Evolutionary conservation across 2,113 vertebrate genomes (phyloP), one percentile per base, ranked within the genome.

Genomic region (Stigmatopora argus): DNA sequence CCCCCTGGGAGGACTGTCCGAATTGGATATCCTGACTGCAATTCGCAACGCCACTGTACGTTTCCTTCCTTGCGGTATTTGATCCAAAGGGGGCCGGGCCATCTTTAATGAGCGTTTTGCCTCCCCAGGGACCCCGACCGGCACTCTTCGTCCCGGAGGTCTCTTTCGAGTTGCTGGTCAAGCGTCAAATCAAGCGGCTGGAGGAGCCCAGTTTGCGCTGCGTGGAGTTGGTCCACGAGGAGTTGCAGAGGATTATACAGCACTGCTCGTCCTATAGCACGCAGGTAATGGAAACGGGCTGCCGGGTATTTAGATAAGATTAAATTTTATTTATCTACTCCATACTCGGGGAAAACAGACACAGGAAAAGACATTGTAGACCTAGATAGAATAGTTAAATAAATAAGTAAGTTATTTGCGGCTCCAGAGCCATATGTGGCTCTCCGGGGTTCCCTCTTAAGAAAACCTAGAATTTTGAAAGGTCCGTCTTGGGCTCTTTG

Each of bases 211-310:
- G 92, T 58, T 66, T 92, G 58, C 89, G 91, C 67, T 92, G 92
- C 4, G 92, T 92, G 44, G 92, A 93, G 83, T 88, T 93, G 3
- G 92, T 92, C 44, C 91, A 92, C 0, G 92, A 93, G 73, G 92
- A 93, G 80, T 83, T 93, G 62, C 92, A 92, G 88, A 87, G 90
- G 55, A 92, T 92, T 84, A 90, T 92, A 61, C 92, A 93, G 75
- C 92, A 93, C 78, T 92, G 92, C 77, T 90, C 89, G 15, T 89
- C 91, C 12, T 91, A 81, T 31, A 92, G 89, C 80, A 92, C 90
- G 1, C 90, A 92, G 89, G 92, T 93, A 18, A 47, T 66, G 60
- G 45, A 4, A 34, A 38, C 64, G 47, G 6, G 14, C 51, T 19
- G 26, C 26, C 26, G 26, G 26, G 26, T 31, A 31, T 3, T 31